Base-by-base conservation (phyloP, 2,113 vertebrate genomes). In the Hydrolagus affinis region DNA sequence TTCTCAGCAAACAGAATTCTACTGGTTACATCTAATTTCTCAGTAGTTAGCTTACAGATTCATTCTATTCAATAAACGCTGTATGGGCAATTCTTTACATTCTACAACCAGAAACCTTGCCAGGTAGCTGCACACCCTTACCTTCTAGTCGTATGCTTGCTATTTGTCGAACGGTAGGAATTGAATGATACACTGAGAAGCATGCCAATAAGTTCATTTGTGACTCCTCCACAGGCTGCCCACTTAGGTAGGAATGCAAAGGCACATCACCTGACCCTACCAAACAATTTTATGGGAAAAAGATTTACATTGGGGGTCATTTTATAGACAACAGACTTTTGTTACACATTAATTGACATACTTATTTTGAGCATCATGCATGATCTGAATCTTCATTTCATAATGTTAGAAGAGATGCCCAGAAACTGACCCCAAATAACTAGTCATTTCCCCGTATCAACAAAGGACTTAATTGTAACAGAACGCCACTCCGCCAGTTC, bases 141-240 rank as follows among this genome's bases (percentile, higher is more conserved):
- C 96, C 96, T 92, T 97, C 94, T 68, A 97, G 88, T 78, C 94
- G 93, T 32, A 90, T 88, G 7, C 92, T 89, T 0, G 91, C 89
- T 86, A 95, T 91, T 88, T 94, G 95, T 62, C 87, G 91, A 0
- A 94, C 94, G 0, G 92, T 95, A 0, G 96, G 97, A 86, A 98
- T 91, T 0, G 96, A 95, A 87, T 97, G 94, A 90, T 98, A 99
- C 44, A 97, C 93, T 0, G 98, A 92, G 89, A 98, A 98, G 88
- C 95, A 97, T 57, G 97, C 95, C 90, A 98, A 89, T 93, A 94
- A 93, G 87, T 89, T 91, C 14, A 92, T 91, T 23, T 94, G 93
- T 0, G 90, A 90, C 1, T 92, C 92, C 4, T 92, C 91, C 0
- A 91, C 87, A 44, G 90, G 88, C 89, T 94, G 93, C 0, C 94